These are phyloP conservation scores for Malurus elegans DNA, from an alignment of 2,113 vertebrate genomes.

Conservation along the genomic window DNA sequence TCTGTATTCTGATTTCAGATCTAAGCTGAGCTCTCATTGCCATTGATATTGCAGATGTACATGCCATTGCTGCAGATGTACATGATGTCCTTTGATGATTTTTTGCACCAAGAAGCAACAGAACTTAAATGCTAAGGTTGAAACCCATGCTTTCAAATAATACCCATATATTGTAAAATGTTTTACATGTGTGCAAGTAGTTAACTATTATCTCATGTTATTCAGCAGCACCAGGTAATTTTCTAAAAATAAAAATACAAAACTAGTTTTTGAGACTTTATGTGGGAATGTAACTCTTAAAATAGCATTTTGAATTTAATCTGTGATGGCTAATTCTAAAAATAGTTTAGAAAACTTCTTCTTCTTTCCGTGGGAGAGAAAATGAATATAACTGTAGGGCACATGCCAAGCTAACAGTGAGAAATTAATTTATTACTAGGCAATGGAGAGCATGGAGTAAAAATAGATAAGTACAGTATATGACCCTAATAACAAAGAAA, in stretches of 20 bases:
- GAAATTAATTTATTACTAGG: slow-evolving; percentile 83
- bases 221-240: background rate
- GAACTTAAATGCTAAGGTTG: background rate
- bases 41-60: background rate
- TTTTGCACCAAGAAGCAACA: background rate
- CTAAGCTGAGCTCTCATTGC: background rate
- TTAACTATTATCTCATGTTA: background rate
- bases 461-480: slow-evolving; percentile 85
- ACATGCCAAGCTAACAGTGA: slow-evolving; percentile 68
- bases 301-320: slow-evolving; percentile 18
- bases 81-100: background rate
- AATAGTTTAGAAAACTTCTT: slow-evolving; percentile 48
- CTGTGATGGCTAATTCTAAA: slow-evolving; percentile 5
- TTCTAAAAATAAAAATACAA: background rate
- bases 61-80: background rate
- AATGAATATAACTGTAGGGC: slow-evolving; percentile 60
- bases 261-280: background rate
- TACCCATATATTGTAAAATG: background rate
- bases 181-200: rapidly evolving
- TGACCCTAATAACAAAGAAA: slow-evolving; percentile 73
- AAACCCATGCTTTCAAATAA: background rate
- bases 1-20: background rate
- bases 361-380: slow-evolving; percentile 53
- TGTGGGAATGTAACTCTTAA: background rate
- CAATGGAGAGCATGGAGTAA: slow-evolving; percentile 79